Evolutionary conservation across 2,797 vertebrate species (phyloP).

Genomic region (Sebastes melanostomus): DNA sequence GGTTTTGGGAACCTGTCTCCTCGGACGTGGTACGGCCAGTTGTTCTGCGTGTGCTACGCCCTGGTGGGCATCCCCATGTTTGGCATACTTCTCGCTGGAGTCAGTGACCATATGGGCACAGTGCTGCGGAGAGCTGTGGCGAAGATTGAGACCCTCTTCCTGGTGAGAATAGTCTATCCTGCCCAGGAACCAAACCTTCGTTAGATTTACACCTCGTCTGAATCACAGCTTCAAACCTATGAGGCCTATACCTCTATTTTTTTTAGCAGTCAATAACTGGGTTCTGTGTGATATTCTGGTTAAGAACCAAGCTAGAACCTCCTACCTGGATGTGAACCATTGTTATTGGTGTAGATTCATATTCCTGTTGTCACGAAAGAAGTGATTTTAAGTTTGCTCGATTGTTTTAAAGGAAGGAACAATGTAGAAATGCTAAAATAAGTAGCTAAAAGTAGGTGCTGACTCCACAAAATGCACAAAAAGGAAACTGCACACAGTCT

Average conservation of each 20-base stretch:
- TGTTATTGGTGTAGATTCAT: background rate
- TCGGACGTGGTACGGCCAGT: slow-evolving; percentile 84
- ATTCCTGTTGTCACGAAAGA: background rate
- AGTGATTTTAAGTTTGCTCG: background rate
- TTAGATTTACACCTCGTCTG: slow-evolving; percentile 1
- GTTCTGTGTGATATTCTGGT: background rate
- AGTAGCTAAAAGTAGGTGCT: background rate
- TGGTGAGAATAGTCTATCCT: slow-evolving; percentile 83
- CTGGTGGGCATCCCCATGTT: slow-evolving; percentile 94
- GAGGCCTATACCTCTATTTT: background rate
- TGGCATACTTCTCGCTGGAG: slow-evolving; percentile 91
- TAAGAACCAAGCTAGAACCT: background rate
- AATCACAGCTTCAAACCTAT: background rate
- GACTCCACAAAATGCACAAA: too few species aligned
- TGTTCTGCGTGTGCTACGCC: slow-evolving; percentile 93
- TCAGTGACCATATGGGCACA: slow-evolving; percentile 91
- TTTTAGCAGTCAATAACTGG: background rate
- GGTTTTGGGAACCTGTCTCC: slow-evolving; percentile 92
- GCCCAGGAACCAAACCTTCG: slow-evolving; percentile 15
- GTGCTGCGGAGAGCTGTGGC: slow-evolving; percentile 87
- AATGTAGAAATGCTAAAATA: background rate
- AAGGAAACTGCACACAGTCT: too few species aligned
- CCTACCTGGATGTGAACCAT: background rate
- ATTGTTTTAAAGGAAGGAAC: background rate
- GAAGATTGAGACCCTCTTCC: slow-evolving; percentile 90